Base-by-base conservation (phyloP, 2,888 invertebrate species). In the Oxystoma pomonae region DNA sequence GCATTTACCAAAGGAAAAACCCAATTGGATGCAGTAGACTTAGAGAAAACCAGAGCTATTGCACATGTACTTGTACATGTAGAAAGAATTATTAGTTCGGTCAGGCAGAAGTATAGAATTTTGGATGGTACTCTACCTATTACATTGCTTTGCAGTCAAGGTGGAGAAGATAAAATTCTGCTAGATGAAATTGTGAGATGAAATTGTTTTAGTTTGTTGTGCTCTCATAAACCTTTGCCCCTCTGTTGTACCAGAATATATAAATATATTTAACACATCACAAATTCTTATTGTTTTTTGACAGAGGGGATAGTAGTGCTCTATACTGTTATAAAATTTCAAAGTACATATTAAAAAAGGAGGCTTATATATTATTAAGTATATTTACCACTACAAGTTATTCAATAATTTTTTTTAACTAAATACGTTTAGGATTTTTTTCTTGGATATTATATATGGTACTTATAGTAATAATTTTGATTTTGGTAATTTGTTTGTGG, bases 1-100 rank as follows among this genome's bases (percentile, higher is more conserved):
- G n/a, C n/a, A n/a, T 70, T 70, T 62, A 69, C 68, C 1, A 69
- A 65, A 58, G 70, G 67, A 16, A 66, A 69, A 63, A 59, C 35
- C 22, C 70, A 71, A 51, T 57, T 71, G 52, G 64, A 69, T 63
- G 65, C 63, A n/a, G 12, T 65, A 16, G 69, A 68, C 35, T 12
- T 70, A 19, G 71, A 70, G 59, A 53, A 58, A 22, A 69, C 71
- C 1, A 59, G 68, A 59, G 16, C 35, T 18, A 65, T 69, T 20
- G 71, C 70, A 7, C 58, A 67, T 64, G 69, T 70, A 12, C 57
- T 69, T 49, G 68, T 70, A 16, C 65, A 70, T 63, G 65, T 69
- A 0, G 69, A 69, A 60, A 60, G 68, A 20, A 20, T 65, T 51
- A 67, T 65, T 61, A 64, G 62, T n/a, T 12, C 53, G 7, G 62